Base-by-base conservation (phyloP, 2,888 invertebrate genomes). In the Odontomyia ornata region DNA sequence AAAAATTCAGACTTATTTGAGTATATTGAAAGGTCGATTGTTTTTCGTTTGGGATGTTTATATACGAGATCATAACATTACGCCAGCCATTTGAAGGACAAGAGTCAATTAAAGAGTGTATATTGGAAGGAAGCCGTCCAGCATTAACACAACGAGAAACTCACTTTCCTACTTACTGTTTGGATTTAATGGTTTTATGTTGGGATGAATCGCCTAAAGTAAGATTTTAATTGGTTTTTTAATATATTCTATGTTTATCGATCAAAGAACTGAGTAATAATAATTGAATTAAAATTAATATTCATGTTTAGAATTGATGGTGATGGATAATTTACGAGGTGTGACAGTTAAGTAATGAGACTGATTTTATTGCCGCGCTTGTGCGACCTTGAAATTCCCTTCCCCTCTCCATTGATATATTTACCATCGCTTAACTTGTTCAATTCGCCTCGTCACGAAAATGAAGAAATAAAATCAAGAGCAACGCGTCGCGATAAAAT, bases 1-100 rank as follows among this genome's bases (percentile, higher is more conserved):
- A 52, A 52, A 15, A 52, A 27, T 18, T 27, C 52, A 56, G 76
- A 46, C 65, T 71, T 27, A 77, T 23, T 28, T 79, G n/a, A n/a
- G n/a, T 76, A n/a, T 9, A 28, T 21, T 64, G 46, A 30, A 84
- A 93, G 93, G 98, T 98, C 77, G 99, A 99, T 85, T 97, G 98
- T 81, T 99, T 99, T 87, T 99, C 99, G 0, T 99, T 97, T 88
- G 99, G 98, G 21, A 99, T 99, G 98, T 94, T 99, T 84, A 89
- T 99, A 81, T 99, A 98, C 86, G 99, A 99, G 87, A 90, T 99
- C 80, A 88, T 99, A 72, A 96, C 97, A 0, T 89, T 98, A 65
- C 92, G 96, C 64, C 95, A 96, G 84, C 99, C 99, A 0, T 98
- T 98, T 84, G 98, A 98, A 83, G 97, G 96, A 0, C 95, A 97